Percentiles rank a stretch among this genome's conserved stretches.
Evolutionary conservation across 1,140 invertebrate species (phyloP).

Genomic region (Anagrus nilaparvatae): DNA sequence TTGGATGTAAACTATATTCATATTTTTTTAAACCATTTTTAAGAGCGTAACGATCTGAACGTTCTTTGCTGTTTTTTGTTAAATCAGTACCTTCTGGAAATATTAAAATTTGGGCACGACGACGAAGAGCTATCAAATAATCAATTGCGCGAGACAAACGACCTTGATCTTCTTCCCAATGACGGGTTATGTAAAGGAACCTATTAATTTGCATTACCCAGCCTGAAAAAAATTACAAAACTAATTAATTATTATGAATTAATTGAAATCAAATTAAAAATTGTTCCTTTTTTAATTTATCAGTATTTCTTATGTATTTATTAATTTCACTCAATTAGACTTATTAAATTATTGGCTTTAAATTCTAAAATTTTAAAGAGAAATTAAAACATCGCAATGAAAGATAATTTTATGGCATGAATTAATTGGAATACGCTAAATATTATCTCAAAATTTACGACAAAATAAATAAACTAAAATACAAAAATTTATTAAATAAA

Average conservation of each 20-base stretch:
- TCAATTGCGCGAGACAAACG: conserved; percentile 58
- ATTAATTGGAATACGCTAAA: too few relatives aligned
- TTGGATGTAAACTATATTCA: conserved; percentile 70
- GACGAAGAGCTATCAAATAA: conserved; percentile 58
- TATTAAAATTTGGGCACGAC: conserved; percentile 59
- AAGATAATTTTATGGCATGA: too few relatives aligned
- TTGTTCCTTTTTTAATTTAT: not conserved
- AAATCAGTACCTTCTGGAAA: conserved; percentile 88
- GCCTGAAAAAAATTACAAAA: conserved; percentile 43
- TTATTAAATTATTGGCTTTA: too few relatives aligned
- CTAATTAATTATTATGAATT: not conserved
- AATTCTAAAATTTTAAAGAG: too few relatives aligned
- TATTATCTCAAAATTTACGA: too few relatives aligned
- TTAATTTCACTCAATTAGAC: too few relatives aligned
- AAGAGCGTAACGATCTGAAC: conserved; percentile 63
- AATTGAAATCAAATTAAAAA: not conserved
- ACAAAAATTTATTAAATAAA: too few relatives aligned
- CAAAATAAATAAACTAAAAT: too few relatives aligned
- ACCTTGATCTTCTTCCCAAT: conserved; percentile 66
- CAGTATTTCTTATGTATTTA: too few relatives aligned
- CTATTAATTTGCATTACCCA: conserved; percentile 84
- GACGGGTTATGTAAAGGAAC: conserved; percentile 73
- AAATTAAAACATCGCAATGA: too few relatives aligned
- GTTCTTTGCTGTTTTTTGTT: conserved; percentile 56
- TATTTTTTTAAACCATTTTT: conserved; percentile 58